Base-by-base conservation (phyloP, 2,113 vertebrate species). In the Trichomycterus rosablanca region DNA sequence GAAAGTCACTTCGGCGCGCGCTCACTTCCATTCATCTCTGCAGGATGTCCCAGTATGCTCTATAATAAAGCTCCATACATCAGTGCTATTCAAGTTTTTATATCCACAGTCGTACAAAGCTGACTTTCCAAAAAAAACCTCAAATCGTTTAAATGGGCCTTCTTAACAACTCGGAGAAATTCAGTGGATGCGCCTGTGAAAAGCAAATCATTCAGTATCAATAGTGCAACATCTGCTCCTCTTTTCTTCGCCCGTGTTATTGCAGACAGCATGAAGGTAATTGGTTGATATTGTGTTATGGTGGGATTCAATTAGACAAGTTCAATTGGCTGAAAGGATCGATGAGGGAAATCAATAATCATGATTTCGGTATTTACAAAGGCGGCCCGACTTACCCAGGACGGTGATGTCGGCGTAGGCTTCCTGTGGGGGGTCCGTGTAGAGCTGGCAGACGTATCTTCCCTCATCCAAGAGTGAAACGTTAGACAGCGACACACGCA, bases 361-460 rank as follows among this genome's bases (percentile, higher is more conserved):
- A 9, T 30, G 62, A 68, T 58, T 66, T 66, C 66, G 37, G 10
- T 24, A 59, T 71, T 63, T 43, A 22, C 28, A 75, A 49, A 49
- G 43, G 24, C 62, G n/a, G 39, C n/a, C 2, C 11, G 30, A 56
- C 90, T 77, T 89, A 98, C 95, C 95, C 11, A 98, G 89, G 70
- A 98, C 96, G 0, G 94, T 96, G 71, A 98, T 91, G 0, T 93
- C 94, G 69, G 93, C 93, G 34, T 92, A 97, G 39, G 92, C 95
- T 53, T 98, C 96, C 85, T 98, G 96, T 1, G 96, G 96, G 2
- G 96, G 96, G 70, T 98, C 96, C 0, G 93, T 97, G 89, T 98
- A 98, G 74, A 98, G 93, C 84, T 98, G 96, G 86, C 96, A 98
- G 73, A 97, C 94, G 54, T 98, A 98, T 73, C 90, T 87, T 59